Conservation (phyloP, 64 coral and sea anemone genomes). For the Pocillopora damicornis region DNA sequence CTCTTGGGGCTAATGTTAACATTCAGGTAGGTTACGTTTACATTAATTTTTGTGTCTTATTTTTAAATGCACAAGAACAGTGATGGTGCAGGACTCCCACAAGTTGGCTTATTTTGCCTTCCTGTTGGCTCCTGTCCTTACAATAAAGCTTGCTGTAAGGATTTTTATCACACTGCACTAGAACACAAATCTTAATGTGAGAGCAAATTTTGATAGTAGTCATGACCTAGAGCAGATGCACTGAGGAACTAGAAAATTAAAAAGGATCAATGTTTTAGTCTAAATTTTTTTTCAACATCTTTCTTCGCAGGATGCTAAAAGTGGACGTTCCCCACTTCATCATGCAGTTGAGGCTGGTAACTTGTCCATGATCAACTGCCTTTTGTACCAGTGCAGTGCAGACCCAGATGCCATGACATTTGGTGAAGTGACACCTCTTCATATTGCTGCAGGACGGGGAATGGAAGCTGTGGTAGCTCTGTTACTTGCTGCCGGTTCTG, state of each 20-base stretch:
- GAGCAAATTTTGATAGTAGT: too few species aligned
- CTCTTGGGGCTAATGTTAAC: constrained; percentile 73
- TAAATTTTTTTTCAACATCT: background rate
- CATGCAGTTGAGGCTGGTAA: constrained; percentile 78
- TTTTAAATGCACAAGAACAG: background rate
- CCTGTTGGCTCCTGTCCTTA: too few species aligned
- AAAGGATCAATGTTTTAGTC: background rate
- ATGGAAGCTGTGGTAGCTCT: constrained; percentile 59
- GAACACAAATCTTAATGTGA: too few species aligned
- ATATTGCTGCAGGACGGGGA: constrained; percentile 82
- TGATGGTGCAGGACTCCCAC: too few species aligned
- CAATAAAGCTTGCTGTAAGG: too few species aligned
- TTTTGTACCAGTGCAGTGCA: constrained; percentile 71
- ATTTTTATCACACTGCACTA: too few species aligned
- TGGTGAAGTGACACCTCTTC: constrained; percentile 77
- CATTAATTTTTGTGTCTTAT: background rate
- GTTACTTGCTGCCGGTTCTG: constrained; percentile 81
- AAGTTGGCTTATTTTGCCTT: too few species aligned
- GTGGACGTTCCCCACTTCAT: constrained; percentile 80
- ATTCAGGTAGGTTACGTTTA: constrained; percentile 39
- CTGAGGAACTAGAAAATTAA: too few species aligned
- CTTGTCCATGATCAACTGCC: constrained; percentile 67
- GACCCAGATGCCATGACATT: constrained; percentile 58
- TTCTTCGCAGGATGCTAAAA: constrained; percentile 70
- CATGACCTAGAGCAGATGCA: too few species aligned